Evolutionary conservation across 2,797 vertebrate genomes (phyloP).

Genomic region (Parauchenoglanis ngamensis): DNA sequence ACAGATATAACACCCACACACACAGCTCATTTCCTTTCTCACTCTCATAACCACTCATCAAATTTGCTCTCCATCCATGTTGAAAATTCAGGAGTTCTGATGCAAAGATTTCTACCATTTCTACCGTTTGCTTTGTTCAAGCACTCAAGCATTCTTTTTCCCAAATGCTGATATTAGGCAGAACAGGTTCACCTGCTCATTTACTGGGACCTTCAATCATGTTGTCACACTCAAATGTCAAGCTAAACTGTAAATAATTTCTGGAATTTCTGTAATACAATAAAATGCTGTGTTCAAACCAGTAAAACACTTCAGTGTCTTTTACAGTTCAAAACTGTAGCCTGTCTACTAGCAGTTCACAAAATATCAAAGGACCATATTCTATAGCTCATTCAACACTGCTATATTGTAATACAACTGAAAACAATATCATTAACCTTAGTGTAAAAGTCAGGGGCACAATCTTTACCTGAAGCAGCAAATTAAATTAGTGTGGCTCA

Average conservation of each 20-base stretch:
- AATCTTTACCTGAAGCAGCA: neutral
- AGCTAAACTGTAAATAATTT: neutral
- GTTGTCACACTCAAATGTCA: neutral
- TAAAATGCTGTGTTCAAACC: neutral
- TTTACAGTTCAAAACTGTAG: neutral
- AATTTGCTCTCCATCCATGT: constrained; percentile 40
- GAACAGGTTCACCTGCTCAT: neutral
- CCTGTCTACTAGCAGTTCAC: neutral
- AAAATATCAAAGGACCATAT: neutral
- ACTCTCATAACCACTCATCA: constrained; percentile 35
- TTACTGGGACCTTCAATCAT: constrained; percentile 21
- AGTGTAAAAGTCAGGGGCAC: neutral
- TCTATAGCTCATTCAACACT: neutral
- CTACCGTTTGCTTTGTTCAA: constrained; percentile 10
- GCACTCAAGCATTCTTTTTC: neutral
- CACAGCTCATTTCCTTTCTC: constrained; percentile 33
- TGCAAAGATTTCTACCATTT: neutral
- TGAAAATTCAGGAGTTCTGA: neutral
- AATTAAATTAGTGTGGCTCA: neutral
- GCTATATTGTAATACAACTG: neutral
- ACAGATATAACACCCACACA: constrained; percentile 5
- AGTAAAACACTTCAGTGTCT: neutral
- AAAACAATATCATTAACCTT: neutral
- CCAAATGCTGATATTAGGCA: constrained; percentile 29
- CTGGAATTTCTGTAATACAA: neutral